A percentile compares a stretch with the other conserved stretches of the same genome.
These are phyloP conservation scores for Leucophenga maculata DNA, from an alignment of 2,888 invertebrate genomes.

Conservation along the genomic window DNA sequence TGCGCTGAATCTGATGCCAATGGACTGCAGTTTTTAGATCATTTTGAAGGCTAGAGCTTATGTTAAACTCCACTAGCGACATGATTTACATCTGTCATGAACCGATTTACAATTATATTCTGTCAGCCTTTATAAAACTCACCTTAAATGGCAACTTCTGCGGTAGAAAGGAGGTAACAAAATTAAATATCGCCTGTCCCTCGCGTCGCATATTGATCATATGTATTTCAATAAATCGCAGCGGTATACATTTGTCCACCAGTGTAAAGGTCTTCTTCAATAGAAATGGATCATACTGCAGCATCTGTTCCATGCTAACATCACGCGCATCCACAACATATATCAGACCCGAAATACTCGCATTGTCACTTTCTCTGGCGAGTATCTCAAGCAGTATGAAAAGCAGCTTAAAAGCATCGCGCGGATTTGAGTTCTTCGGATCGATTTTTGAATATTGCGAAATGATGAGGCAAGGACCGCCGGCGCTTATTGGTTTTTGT, in stretches of 20 bases:
- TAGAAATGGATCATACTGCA: slow-evolving; percentile 58
- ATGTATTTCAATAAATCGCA: slow-evolving; percentile 59
- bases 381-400: slow-evolving; percentile 62
- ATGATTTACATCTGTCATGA: too few species aligned
- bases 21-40: too few species aligned
- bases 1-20: too few species aligned
- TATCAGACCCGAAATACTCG: slow-evolving; percentile 53
- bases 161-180: slow-evolving; percentile 59
- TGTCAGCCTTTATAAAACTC: slow-evolving; percentile 13
- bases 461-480: slow-evolving; percentile 56
- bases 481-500: slow-evolving; percentile 43
- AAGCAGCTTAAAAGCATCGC: slow-evolving; percentile 60
- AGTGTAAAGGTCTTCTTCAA: slow-evolving; percentile 56
- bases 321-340: slow-evolving; percentile 60
- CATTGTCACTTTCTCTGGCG: slow-evolving; percentile 57
- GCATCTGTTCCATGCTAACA: slow-evolving; percentile 59
- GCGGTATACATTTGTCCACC: slow-evolving; percentile 58
- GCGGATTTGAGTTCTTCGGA: slow-evolving; percentile 52
- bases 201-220: slow-evolving; percentile 62
- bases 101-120: too few species aligned
- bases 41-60: too few species aligned
- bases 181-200: slow-evolving; percentile 52
- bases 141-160: slow-evolving; percentile 59
- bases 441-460: slow-evolving; percentile 60
- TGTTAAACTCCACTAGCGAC: too few species aligned